Conservation (phyloP, 2,797 vertebrate genomes). For the Remorina albescens region DNA sequence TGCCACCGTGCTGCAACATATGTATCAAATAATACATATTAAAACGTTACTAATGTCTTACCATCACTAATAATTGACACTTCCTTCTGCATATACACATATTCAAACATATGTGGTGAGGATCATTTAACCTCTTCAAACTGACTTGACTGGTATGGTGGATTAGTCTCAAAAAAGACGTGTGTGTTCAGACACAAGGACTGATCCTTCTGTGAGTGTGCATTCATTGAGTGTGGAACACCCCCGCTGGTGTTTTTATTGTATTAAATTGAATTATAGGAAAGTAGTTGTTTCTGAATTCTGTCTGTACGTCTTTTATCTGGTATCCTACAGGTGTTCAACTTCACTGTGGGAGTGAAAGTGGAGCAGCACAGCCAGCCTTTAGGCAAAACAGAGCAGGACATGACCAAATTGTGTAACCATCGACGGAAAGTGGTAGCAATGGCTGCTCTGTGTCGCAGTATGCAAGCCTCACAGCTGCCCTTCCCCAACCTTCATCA, state of each 20-base stretch:
- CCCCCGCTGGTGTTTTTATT: neutral
- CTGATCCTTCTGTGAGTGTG: neutral
- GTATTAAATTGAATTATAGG: conserved; percentile 4
- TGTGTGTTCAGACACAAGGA: neutral
- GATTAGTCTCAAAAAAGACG: neutral
- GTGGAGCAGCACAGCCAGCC: conserved; percentile 87
- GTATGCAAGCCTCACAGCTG: conserved; percentile 89
- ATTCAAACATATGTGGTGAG: neutral
- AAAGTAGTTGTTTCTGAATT: neutral
- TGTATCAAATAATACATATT: neutral
- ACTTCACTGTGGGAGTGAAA: conserved; percentile 88
- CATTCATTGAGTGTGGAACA: conserved; percentile 4
- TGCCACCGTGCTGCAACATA: too few species aligned
- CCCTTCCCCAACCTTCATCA: conserved; percentile 80
- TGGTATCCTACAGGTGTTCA: conserved; percentile 89
- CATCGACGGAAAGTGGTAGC: conserved; percentile 95
- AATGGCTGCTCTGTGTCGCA: conserved; percentile 91
- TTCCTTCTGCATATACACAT: neutral
- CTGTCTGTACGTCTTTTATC: conserved; percentile 18
- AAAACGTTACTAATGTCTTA: neutral
- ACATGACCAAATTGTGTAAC: conserved; percentile 98
- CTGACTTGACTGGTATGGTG: neutral
- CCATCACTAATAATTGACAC: neutral
- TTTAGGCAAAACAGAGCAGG: conserved; percentile 90
- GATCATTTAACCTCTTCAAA: neutral